These are phyloP conservation scores for Papilio elwesi DNA, from an alignment of 2,888 invertebrate genomes.

Conservation along the genomic window DNA sequence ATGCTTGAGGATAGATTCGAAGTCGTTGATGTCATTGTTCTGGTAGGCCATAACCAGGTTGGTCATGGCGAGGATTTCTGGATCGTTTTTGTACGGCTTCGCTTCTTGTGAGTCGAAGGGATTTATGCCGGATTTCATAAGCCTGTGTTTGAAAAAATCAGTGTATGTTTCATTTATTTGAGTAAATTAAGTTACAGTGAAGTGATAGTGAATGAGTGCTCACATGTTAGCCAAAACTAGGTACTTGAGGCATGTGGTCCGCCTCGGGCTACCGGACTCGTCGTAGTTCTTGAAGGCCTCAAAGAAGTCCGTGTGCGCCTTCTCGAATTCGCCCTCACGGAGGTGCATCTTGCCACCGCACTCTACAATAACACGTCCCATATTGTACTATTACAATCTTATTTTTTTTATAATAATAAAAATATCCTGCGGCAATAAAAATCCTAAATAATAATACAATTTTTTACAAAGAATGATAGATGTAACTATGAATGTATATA, in stretches of 20 bases:
- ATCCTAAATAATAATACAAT: no score
- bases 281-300: constrained; percentile 99
- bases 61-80: constrained; percentile 99
- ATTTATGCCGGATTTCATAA: constrained; percentile 99
- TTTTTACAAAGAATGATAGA: no score
- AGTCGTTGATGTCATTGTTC: constrained; percentile 99
- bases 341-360: constrained; percentile 99
- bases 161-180: neutral
- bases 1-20: constrained; percentile 97
- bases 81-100: constrained; percentile 99
- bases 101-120: constrained; percentile 99
- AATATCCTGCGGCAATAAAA: no score
- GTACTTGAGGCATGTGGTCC: constrained; percentile 99
- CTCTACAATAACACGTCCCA: constrained; percentile 82
- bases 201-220: constrained; percentile 65
- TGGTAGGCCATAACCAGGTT: constrained; percentile 98
- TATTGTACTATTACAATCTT: no score
- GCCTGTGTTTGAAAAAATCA: constrained; percentile 80
- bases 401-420: no score
- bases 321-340: constrained; percentile 98
- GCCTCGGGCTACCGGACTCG: constrained; percentile 97
- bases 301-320: constrained; percentile 99
- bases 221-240: constrained; percentile 99
- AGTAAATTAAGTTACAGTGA: no score
- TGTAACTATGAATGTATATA: no score